These are phyloP conservation scores for Enteromius thamalakanensis DNA, from an alignment of 2,797 vertebrate genomes.

Conservation along the genomic window DNA sequence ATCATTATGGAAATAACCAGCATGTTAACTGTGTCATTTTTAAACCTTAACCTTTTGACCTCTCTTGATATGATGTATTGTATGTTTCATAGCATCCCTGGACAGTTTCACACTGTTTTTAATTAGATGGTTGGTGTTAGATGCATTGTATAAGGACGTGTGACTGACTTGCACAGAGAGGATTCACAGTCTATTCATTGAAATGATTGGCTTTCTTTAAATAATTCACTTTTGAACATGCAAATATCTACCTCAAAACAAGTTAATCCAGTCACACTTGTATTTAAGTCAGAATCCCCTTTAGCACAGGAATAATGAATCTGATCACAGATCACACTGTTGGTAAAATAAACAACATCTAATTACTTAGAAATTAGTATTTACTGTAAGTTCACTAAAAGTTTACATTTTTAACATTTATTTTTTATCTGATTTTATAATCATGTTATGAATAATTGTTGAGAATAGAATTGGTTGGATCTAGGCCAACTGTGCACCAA, in stretches of 20 bases:
- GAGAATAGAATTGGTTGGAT: not conserved
- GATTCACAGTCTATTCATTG: constrained; percentile 2
- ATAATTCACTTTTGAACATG: constrained; percentile 34
- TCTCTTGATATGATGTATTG: not conserved
- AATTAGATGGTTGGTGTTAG: constrained; percentile 19
- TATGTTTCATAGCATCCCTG: constrained; percentile 12
- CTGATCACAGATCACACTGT: constrained; percentile 15
- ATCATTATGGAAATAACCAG: constrained; percentile 9
- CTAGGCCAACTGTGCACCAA: constrained; percentile 20
- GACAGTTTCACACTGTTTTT: not conserved
- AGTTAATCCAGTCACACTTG: constrained; percentile 35
- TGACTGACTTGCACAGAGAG: not conserved
- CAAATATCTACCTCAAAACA: constrained; percentile 23
- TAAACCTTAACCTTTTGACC: constrained; percentile 3
- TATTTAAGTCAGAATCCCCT: constrained; percentile 10
- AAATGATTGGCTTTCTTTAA: not conserved
- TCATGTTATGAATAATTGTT: not conserved
- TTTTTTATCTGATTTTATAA: not conserved
- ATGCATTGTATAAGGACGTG: not conserved
- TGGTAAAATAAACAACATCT: not conserved
- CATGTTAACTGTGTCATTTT: not conserved
- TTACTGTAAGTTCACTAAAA: not conserved
- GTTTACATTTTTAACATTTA: not conserved
- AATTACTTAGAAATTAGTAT: not conserved
- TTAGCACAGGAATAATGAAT: constrained; percentile 4